Conservation (phyloP, 1,140 invertebrate genomes). For the Neelides sp. region DNA sequence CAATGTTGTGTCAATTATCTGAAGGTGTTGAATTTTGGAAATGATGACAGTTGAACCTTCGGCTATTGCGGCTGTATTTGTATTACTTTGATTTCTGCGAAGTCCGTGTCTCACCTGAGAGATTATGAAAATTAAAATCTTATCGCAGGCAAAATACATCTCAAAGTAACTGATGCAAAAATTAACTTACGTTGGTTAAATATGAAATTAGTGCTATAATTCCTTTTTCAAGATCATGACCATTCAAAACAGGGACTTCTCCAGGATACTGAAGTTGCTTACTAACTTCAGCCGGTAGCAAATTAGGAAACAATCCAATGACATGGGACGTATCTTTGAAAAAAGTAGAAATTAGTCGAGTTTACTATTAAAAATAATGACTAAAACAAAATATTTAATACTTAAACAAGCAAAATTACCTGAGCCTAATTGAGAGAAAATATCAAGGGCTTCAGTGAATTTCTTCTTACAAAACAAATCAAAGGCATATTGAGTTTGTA, state of each 20-base stretch:
- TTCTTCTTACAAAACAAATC: conserved; percentile 77
- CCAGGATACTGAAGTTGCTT: conserved; percentile 44
- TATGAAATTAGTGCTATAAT: conserved; percentile 79
- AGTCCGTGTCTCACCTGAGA: conserved; percentile 30
- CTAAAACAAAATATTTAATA: not conserved
- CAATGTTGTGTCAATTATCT: conserved; percentile 91
- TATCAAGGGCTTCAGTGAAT: conserved; percentile 77
- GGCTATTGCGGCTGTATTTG: conserved; percentile 33
- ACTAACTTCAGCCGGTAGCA: conserved; percentile 56
- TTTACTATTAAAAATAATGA: not conserved
- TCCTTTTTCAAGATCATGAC: conserved; percentile 72
- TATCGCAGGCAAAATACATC: not conserved
- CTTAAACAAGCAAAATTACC: conserved; percentile 35
- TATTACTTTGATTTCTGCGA: conserved; percentile 34
- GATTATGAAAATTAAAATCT: conserved; percentile 25
- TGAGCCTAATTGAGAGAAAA: conserved; percentile 75
- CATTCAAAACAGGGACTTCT: conserved; percentile 53
- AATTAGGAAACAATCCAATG: conserved; percentile 80
- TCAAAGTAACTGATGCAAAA: conserved; percentile 1
- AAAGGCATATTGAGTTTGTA: conserved; percentile 79
- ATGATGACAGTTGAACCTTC: conserved; percentile 39
- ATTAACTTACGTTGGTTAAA: conserved; percentile 56
- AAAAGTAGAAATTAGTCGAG: conserved; percentile 4
- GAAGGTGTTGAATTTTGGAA: conserved; percentile 53
- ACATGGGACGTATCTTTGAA: conserved; percentile 76